These are phyloP conservation scores for Gadopsis bispinosus DNA, from an alignment of 2,797 vertebrate genomes.

Conservation along the genomic window DNA sequence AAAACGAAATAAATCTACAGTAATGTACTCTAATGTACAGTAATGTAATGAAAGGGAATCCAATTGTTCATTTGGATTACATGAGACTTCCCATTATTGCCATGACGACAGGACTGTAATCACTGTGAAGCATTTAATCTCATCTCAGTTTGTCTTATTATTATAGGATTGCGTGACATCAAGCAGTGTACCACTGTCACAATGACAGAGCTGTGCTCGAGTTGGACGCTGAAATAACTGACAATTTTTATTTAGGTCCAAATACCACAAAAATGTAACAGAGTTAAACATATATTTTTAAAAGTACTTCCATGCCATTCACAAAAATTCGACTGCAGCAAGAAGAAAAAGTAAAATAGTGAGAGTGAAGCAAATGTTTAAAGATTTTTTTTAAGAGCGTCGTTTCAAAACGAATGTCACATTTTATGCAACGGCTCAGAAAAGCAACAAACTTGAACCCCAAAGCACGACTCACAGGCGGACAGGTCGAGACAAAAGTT, in stretches of 20 bases:
- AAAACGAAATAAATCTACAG: background rate
- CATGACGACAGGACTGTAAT: background rate
- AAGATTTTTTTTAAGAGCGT: background rate
- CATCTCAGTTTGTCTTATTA: constrained; percentile 17
- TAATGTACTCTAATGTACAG: background rate
- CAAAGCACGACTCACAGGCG: no score
- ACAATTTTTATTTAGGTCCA: background rate
- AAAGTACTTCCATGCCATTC: no score
- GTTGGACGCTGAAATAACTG: background rate
- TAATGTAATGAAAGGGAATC: constrained; percentile 26
- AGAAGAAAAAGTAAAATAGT: background rate
- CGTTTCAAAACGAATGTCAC: no score
- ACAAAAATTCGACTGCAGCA: background rate
- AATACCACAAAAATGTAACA: background rate
- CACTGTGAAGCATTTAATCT: constrained; percentile 37
- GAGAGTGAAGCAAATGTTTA: background rate
- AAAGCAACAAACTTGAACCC: no score
- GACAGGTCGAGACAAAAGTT: no score
- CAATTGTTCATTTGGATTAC: constrained; percentile 15
- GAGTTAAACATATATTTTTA: background rate
- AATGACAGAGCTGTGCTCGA: background rate
- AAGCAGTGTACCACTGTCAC: no score
- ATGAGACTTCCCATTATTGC: constrained; percentile 20
- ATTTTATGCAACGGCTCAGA: no score
- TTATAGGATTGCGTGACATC: background rate